Conservation (phyloP, 2,888 invertebrate genomes). For the Heliconius sara region DNA sequence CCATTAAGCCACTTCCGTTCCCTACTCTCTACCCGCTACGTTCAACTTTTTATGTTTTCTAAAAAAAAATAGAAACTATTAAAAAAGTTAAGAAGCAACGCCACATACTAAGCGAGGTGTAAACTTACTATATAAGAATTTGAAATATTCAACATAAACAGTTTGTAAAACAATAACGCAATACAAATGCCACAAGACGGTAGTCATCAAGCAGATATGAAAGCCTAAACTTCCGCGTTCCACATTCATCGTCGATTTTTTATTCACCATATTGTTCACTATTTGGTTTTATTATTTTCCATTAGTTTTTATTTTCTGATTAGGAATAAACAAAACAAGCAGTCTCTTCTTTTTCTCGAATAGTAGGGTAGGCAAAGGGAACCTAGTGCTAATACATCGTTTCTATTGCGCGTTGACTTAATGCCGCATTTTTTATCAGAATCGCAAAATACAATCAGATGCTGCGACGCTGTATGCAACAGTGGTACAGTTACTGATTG, state of each 20-base stretch:
- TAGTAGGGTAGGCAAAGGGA: no score
- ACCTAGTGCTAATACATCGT: no score
- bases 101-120: not conserved
- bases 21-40: not conserved
- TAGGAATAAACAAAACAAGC: no score
- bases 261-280: not conserved
- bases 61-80: not conserved
- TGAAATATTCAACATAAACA: not conserved
- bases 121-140: not conserved
- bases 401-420: no score
- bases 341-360: no score
- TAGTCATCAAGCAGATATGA: conserved; percentile 26
- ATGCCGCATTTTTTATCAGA: no score
- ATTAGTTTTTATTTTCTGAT: no score
- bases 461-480: no score
- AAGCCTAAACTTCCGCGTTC: conserved; percentile 31
- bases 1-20: no score
- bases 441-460: no score
- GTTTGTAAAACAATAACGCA: conserved; percentile 23
- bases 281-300: not conserved
- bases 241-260: conserved; percentile 19
- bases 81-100: no score
- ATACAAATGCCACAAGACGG: conserved; percentile 23
- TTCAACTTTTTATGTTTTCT: not conserved
- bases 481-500: not conserved